Evolutionary conservation across 1,140 invertebrate genomes (phyloP), one percentile per base, ranked within the genome.

Genomic region (Tigriopus japonicus): DNA sequence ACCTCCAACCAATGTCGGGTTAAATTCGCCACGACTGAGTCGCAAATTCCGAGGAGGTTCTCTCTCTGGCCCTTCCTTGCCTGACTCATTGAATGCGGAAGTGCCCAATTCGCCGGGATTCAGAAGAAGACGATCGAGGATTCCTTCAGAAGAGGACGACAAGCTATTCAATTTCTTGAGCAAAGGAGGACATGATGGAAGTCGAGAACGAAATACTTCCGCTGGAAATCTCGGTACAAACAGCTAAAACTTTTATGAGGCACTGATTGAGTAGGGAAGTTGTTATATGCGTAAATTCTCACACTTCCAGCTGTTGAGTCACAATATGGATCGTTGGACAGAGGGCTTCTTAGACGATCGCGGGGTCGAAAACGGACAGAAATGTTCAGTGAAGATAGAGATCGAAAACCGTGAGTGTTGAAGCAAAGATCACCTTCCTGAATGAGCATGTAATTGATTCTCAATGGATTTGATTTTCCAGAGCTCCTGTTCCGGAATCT

Each of bases 111-210:
- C 42, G 3, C 43, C 59, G 43, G 43, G 59, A 12, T 15, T 91
- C 10, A 74, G 87, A 15, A 74, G 87, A 42, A 75, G 87, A 24
- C 76, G 86, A 62, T 85, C 86, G 67, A 77, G 86, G 17, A 81
- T 87, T 40, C 80, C 85, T 0, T 84, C 83, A 14, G 84, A 86
- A 66, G 86, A 87, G 66, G 85, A 90, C 67, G 87, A 91, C 64
- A 83, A 81, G 56, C 71, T 93, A 0, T 83, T 93, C 80, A 86
- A 90, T 67, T 92, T 88, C 68, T 72, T 93, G 23, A 73, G 85
- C 52, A 79, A 80, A 0, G 81, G 82, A 1, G 84, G 84, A 1
- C 80, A 83, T 59, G 80, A 84, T 52, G 81, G 78, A 59, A 71
- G 68, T n/a, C 71, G 83, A n/a, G 87, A 91, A 68, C 72, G 86